phyloP scores from a whole-genome alignment of 2,113 vertebrate species.

The Oncorhynchus kisutch region DNA sequence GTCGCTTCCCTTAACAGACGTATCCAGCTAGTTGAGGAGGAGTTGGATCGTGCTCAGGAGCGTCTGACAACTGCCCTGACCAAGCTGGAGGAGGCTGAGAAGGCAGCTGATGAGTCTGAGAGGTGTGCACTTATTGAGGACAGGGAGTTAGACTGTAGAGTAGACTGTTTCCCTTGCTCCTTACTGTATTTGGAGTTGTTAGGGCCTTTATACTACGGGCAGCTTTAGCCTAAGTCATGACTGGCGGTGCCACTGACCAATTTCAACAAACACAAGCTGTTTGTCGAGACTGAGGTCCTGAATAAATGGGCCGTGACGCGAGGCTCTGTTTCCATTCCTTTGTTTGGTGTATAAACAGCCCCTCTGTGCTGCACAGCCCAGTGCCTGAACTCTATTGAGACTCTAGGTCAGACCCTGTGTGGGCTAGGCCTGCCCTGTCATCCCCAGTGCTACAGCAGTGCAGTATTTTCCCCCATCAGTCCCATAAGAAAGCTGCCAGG shows the following conservation, averaged over 20 bases:
- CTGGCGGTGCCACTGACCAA: neutral
- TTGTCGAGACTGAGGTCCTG: slow-evolving; percentile 30
- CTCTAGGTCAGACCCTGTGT: slow-evolving; percentile 37
- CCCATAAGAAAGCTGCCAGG: neutral
- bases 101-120: slow-evolving; percentile 98
- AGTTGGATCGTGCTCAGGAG: slow-evolving; percentile 98
- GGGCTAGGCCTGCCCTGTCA: slow-evolving; percentile 15
- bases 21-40: slow-evolving; percentile 99
- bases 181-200: neutral
- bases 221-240: neutral
- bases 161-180: neutral
- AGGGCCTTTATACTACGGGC: neutral
- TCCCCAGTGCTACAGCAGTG: slow-evolving; percentile 3
- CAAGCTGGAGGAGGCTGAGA: slow-evolving; percentile 99
- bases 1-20: slow-evolving; percentile 97
- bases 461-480: neutral
- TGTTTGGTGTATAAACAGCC: slow-evolving; percentile 46
- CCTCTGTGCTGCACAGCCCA: slow-evolving; percentile 35
- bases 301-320: slow-evolving; percentile 50
- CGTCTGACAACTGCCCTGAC: slow-evolving; percentile 93
- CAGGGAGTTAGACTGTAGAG: too few species aligned
- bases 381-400: slow-evolving; percentile 30
- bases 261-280: slow-evolving; percentile 44
- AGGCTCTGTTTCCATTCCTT: slow-evolving; percentile 45
- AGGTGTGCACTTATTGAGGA: slow-evolving; percentile 73